Evolutionary conservation across 2,888 invertebrate species (phyloP), one percentile per base, ranked within the genome.

Genomic region (Tenthredo mesomela): DNA sequence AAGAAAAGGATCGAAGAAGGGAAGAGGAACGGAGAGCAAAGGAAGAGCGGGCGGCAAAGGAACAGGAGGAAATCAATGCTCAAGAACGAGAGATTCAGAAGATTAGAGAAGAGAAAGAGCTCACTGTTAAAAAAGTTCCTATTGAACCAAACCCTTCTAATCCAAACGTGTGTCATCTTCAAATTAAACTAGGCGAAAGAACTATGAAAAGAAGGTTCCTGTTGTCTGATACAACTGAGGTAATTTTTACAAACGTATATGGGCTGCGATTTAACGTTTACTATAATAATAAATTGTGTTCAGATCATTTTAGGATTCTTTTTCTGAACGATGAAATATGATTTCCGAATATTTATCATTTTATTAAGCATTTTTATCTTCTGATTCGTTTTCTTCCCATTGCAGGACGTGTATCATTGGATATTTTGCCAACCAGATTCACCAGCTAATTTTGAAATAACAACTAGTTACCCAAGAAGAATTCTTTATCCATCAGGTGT

Each of bases 361-460:
- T 47, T 25, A 54, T 40, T 47, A 12, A 12, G 10, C 33, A 85
- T n/a, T 37, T 29, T 85, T 78, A 6, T 33, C 33, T 37, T 33
- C 58, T 29, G 15, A 58, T 43, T 77, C 0, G 15, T 40, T 29
- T 82, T 29, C 84, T 87, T 88, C 85, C 87, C 88, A 86, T 95
- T 95, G 50, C 94, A 99, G 98, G 97, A 97, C 92, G 95, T 99
- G 87, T 98, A 98, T 94, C 97, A 98, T 93, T 99, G 97, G 94
- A 97, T 99, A 88, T 98, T 99, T 94, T 98, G 98, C 92, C 98
- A 99, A 94, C 98, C 98, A 5, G 96, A 96, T 89, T 96, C 99
- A 18, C 99, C 99, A 1, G 96, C 98, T 92, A 96, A 97, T 92
- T 99, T 99, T 93, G 98, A 99, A 94, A 98, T 99, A 87, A 98